Base-by-base conservation (phyloP, 2,113 vertebrate species). In the Cryptomyrus ogoouensis region DNA sequence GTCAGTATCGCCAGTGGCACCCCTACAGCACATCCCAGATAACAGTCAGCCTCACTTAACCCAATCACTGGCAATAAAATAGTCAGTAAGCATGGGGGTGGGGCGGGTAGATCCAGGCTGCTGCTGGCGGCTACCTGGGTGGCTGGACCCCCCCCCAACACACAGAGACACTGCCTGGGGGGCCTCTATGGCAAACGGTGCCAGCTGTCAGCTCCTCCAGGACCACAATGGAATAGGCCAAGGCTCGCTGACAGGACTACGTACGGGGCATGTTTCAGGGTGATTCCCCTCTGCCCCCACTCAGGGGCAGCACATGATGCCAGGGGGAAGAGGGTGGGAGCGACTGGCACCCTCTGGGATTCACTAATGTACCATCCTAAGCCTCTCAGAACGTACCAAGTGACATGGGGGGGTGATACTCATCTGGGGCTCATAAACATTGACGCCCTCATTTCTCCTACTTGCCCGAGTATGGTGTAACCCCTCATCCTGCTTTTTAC, bases 41-140 rank as follows among this genome's bases (percentile, higher is more conserved):
- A 98, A 98, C 98, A 98, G 97, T 98, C 97, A 98, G 98, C 98
- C 97, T 96, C 96, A 98, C 97, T 98, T 98, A 98, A 97, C 94
- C 94, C 97, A 98, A 97, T 96, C 96, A 96, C 96, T 97, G 97
- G 97, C 97, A 97, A 98, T 97, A 97, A 98, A 98, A 98, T 98
- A 98, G 98, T 98, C 97, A 95, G 92, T 95, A 96, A 96, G 97
- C 94, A 95, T 39, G 91, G 94, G 89, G 85, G 94, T 91, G 94
- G 92, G 94, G 94, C 92, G 94, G 94, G 52, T 8, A 17, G 85
- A 53, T 21, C 17, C 24, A 17, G 31, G 27, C 85, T 50, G 31
- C 92, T 91, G 93, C 56, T 74, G 89, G 62, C 83, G 91, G 90
- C 92, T 94, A 90, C 90, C 92, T 91, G 92, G 92, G 93, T 94